Evolutionary conservation across 2,113 vertebrate genomes (phyloP), one percentile per base, ranked within the genome.

Genomic region (Scopus umbretta): DNA sequence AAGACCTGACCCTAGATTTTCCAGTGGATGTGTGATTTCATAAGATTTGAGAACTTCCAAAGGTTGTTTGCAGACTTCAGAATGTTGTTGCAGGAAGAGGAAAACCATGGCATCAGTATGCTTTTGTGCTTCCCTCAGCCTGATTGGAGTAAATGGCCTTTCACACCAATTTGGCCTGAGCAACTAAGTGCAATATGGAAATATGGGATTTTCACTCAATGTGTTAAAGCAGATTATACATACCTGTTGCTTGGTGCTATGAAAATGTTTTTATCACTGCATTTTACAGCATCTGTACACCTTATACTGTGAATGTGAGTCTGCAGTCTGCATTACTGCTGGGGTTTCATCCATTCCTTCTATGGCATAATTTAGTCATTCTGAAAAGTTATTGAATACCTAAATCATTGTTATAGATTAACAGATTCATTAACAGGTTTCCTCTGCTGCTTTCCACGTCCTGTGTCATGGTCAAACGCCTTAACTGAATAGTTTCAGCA

Each of bases 161-260:
- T 91, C 59, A 52, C 52, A 38, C 4, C 62, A 36, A 56, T 71
- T 55, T 71, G n/a, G 15, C 67, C 4, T 15, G 27, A 82, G 71
- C 79, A 59, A 68, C 38, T 74, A 88, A 56, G 50, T 65, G 93
- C 63, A 88, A 63, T 86, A 29, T 43, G 34, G 75, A 96, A 94
- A 76, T 19, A n/a, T 0, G 8, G 42, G 40, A 25, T 66, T 91
- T 90, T 71, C 47, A 75, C 36, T 70, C 73, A 11, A 1, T 78
- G 27, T 82, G 11, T 85, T 94, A 91, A 88, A 92, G 32, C 26
- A 68, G 76, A 95, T 88, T 90, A 61, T 86, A 88, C 82, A 93
- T 79, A 82, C 78, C 84, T 71, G 43, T 94, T 96, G 76, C 79
- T 97, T 27, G 5, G 23, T 88, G 68, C 27, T 95, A 87, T 66